Percentiles rank a stretch among this genome's conserved stretches.
phyloP scores from a whole-genome alignment of 2,888 invertebrate species.

The Drosophila niveifrons region DNA sequence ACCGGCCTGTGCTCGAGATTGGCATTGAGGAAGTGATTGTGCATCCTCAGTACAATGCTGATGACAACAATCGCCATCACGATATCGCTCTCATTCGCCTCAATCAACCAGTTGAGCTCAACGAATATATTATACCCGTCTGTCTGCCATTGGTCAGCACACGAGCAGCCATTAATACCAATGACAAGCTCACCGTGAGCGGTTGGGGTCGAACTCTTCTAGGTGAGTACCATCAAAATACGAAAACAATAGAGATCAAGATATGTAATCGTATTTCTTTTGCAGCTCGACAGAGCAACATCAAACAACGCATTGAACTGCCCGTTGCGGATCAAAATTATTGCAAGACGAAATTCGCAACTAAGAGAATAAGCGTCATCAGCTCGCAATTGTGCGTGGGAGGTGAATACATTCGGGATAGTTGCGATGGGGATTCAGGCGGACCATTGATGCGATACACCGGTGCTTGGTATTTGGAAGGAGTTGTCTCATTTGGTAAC shows the following conservation, averaged over 20 bases:
- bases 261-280: not conserved
- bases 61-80: constrained; percentile 87
- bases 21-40: constrained; percentile 88
- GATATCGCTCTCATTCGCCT: constrained; percentile 91
- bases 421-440: constrained; percentile 89
- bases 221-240: constrained; percentile 47
- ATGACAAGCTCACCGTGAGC: constrained; percentile 86
- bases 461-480: constrained; percentile 82
- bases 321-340: constrained; percentile 85
- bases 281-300: constrained; percentile 77
- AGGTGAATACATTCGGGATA: constrained; percentile 86
- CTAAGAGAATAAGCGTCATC: constrained; percentile 66
- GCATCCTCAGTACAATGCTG: constrained; percentile 88
- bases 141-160: constrained; percentile 86
- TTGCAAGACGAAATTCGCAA: constrained; percentile 85
- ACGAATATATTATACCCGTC: constrained; percentile 87
- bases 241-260: not conserved
- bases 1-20: constrained; percentile 87
- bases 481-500: constrained; percentile 87
- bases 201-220: constrained; percentile 89
- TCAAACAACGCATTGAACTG: constrained; percentile 85
- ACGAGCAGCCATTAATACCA: constrained; percentile 81
- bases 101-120: constrained; percentile 86
- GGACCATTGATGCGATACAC: constrained; percentile 87
- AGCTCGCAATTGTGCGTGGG: constrained; percentile 82